Conservation (phyloP, 2,888 invertebrate species). For the Cyclophora albipunctata region DNA sequence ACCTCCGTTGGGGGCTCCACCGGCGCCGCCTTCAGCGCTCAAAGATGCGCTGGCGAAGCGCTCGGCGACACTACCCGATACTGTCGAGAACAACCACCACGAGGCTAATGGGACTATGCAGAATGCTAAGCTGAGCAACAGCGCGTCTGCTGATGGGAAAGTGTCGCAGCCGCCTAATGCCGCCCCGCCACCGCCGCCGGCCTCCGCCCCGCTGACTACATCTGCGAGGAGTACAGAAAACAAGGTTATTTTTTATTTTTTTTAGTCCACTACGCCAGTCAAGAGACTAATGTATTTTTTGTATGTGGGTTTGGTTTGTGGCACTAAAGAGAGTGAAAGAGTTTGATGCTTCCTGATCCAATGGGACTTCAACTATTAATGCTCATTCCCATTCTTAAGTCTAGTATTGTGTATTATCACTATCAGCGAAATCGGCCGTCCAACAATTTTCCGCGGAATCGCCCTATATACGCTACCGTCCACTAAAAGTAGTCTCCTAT, state of each 20-base stretch:
- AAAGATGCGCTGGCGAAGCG: conserved; percentile 69
- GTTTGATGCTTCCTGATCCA: background rate
- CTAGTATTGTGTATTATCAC: too few species aligned
- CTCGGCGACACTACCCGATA: conserved; percentile 60
- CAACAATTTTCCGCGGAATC: too few species aligned
- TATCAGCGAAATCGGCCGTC: too few species aligned
- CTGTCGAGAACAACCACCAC: conserved; percentile 65
- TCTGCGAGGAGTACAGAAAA: conserved; percentile 59
- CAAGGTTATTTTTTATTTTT: conserved; percentile 46
- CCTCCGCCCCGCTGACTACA: conserved; percentile 22
- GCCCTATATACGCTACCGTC: too few species aligned
- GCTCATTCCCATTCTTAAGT: too few species aligned
- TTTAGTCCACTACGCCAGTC: too few species aligned
- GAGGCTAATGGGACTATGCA: conserved; percentile 61
- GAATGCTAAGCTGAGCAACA: conserved; percentile 56
- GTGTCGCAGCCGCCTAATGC: conserved; percentile 57
- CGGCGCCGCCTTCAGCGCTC: conserved; percentile 69
- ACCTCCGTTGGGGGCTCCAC: conserved; percentile 56
- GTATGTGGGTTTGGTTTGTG: background rate
- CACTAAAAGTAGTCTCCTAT: too few species aligned
- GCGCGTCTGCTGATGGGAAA: conserved; percentile 53
- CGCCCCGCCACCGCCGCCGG: conserved; percentile 65
- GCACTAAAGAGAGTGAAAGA: background rate
- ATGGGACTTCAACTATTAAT: too few species aligned
- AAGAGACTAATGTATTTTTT: background rate